Base-by-base conservation (phyloP, 1,140 invertebrate species). In the fruit fly (Drosophila melanogaster) region DNA sequence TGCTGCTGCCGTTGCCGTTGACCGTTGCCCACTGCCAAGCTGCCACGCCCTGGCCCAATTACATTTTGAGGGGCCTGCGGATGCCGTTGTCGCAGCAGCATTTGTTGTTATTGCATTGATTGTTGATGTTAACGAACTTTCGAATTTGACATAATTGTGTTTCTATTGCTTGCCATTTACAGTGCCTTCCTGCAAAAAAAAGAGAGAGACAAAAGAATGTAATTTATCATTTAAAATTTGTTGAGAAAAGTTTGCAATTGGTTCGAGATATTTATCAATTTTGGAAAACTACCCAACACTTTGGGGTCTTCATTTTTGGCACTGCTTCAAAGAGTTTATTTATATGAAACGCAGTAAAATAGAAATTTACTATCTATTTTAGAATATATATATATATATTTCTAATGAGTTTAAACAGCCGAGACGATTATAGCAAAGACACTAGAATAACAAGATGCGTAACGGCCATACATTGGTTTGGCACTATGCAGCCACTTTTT, bases 71-170 rank as follows among this genome's bases (percentile, higher is more conserved):
- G 66, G 61, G 66, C 58, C 51, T 43, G 43, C 35, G 80, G 22
- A 44, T 51, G 77, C 64, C 65, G 47, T 57, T 38, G 56, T 30
- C 49, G 22, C 30, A 56, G 24, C 33, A 58, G 40, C 26, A 35
- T 12, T 38, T 67, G 40, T 30, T 47, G 41, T 7, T 61, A 35
- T 30, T 49, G 24, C 17, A 62, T 44, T 35, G 66, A 24, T 49
- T 59, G 47, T 62, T 57, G 53, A 24, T 67, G 51, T 44, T 83
- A 77, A 81, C 53, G 51, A 74, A 77, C 38, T 77, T 71, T 74
- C 54, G 61, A 66, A 69, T 76, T 78, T 50, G 47, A 55, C 84
- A 87, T 87, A 77, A 84, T 79, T 87, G 71, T 54, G 56, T 65
- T 79, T 61, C 56, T 44, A 53, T 72, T 50, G 49, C 50, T 49